A percentile compares a stretch with the other conserved stretches of the same genome.
Conservation (phyloP, 2,113 vertebrate species). For the Sialia sialis region DNA sequence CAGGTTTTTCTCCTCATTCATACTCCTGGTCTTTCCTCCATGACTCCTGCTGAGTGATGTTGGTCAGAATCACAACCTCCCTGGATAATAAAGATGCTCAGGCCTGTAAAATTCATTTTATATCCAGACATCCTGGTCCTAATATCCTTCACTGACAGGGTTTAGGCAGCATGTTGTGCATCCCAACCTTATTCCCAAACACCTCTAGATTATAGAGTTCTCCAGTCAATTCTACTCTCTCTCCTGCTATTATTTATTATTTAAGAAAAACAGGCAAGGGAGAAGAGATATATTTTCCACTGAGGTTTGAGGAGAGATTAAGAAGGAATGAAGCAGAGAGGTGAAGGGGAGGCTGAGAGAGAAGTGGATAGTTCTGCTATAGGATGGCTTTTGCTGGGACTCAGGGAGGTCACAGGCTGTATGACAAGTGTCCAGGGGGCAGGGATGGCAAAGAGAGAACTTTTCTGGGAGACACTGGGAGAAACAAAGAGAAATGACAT, state of each 20-base stretch:
- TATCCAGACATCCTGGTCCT: not conserved
- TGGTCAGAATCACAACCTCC: not conserved
- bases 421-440: not conserved
- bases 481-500: not conserved
- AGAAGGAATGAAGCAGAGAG: not conserved
- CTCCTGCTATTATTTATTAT: slow-evolving; percentile 33
- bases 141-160: not conserved
- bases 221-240: not conserved
- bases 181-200: not conserved
- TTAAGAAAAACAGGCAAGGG: slow-evolving; percentile 21
- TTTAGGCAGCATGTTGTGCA: not conserved
- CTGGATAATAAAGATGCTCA: not conserved
- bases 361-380: too few relatives aligned
- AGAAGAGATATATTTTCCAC: slow-evolving; percentile 25
- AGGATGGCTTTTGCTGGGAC: not conserved
- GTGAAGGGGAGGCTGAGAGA: not conserved
- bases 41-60: not conserved
- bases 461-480: not conserved
- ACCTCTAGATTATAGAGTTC: slow-evolving; percentile 14
- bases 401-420: not conserved
- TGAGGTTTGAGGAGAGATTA: not conserved
- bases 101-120: not conserved
- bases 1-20: not conserved
- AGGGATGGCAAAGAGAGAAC: not conserved
- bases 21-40: not conserved